Base-by-base conservation (phyloP, 2,113 vertebrate genomes). In the Hemibagrus wyckioides region DNA sequence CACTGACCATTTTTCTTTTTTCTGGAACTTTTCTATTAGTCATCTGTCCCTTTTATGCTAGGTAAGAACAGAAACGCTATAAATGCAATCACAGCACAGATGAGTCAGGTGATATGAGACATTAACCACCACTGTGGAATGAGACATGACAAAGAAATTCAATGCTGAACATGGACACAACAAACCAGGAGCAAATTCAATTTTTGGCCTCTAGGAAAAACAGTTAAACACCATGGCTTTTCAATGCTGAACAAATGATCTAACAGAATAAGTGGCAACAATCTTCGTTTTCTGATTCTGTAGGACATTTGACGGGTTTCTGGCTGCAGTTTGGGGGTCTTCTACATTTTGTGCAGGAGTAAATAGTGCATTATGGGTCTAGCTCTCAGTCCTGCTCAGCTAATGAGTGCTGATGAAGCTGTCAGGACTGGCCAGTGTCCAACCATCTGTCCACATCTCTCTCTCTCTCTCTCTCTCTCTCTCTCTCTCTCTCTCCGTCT, bases 381-480 rank as follows among this genome's bases (percentile, higher is more conserved):
- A 54, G 25, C 36, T 52, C 57, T 85, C 61, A 50, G 73, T 17
- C 25, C 73, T 50, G 3, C 54, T 61, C 17, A 63, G 80, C 69
- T 87, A 76, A 87, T 83, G 39, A 81, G 39, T 36, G 54, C 41
- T 71, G 79, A 86, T 81, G 80, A 28, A 82, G 61, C 76, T 73
- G 63, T 85, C 84, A 76, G 88, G 48, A 63, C 30, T 82, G 81
- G 71, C 44, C 69, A 52, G 21, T 39, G 44, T 85, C 79, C 80
- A 82, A 75, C 69, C 52, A 56, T 83, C 69, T 85, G 76, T 85
- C 83, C 11, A 69, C 25, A 30, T 28, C 39, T 19, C 61, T 33
- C 30, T 56, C 82, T 57, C 83, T 39, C 65, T 61, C 84, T 41
- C 65, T n/a, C 56, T 33, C 80, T 13, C 48, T 21, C 85, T 54